A percentile compares a stretch with the other conserved stretches of the same genome.
These are phyloP conservation scores for Tapirus indicus DNA, from an alignment of 2,797 vertebrate species.

Conservation along the genomic window DNA sequence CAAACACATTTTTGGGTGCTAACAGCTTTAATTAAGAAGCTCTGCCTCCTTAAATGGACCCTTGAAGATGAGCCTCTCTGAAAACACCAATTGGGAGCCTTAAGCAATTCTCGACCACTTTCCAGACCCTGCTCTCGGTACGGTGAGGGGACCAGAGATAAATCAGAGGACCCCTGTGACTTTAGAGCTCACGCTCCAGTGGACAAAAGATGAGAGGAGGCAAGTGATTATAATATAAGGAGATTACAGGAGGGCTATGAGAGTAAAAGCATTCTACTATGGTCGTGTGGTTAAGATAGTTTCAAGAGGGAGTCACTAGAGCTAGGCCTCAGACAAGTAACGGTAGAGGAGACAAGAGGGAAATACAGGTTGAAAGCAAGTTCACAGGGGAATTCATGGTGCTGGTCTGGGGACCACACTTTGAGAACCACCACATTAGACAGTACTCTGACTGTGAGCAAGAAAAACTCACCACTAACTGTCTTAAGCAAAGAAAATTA, in stretches of 20 bases:
- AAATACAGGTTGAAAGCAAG: background rate
- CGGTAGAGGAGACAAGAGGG: background rate
- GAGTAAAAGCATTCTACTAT: background rate
- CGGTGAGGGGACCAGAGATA: background rate
- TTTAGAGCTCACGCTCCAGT: background rate
- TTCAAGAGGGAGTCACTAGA: background rate
- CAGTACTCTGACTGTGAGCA: background rate
- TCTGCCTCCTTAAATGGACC: background rate
- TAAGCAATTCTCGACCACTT: background rate
- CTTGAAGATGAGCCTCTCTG: background rate
- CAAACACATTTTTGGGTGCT: background rate
- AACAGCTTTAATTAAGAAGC: background rate
- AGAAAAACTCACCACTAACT: background rate
- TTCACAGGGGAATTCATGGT: background rate
- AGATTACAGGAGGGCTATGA: background rate
- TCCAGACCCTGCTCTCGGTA: background rate
- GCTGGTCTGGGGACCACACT: background rate
- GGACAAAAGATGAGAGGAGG: background rate
- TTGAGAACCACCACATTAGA: background rate
- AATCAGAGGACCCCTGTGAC: background rate
- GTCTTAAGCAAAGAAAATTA: background rate
- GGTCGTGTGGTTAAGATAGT: background rate
- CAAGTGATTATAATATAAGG: background rate
- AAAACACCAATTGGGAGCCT: background rate
- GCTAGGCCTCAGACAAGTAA: background rate